Percentiles rank a stretch among this genome's conserved stretches.
Evolutionary conservation across 1,140 invertebrate genomes (phyloP).

Genomic region (Belonocnema kinseyi): DNA sequence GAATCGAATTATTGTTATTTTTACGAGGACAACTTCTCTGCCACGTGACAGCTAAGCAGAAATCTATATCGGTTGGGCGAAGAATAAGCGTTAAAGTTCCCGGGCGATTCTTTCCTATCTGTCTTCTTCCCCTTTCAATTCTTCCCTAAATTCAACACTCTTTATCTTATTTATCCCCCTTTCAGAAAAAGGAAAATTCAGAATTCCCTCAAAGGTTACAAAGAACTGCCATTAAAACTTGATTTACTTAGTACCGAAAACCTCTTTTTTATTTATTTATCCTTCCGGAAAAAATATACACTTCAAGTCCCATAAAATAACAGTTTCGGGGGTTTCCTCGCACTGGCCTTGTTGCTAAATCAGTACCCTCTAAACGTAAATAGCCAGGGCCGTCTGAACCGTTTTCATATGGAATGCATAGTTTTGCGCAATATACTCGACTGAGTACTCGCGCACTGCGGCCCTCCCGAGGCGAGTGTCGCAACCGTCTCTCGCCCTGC

Average conservation of each 20-base stretch:
- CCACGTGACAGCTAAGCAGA: slow-evolving; percentile 31
- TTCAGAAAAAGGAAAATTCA: slow-evolving; percentile 18
- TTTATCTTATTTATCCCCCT: not conserved
- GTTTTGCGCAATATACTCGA: no score
- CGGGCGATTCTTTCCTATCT: slow-evolving; percentile 26
- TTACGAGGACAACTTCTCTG: slow-evolving; percentile 43
- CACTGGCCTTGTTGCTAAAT: no score
- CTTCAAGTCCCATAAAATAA: no score
- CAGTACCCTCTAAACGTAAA: no score
- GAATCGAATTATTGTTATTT: slow-evolving; percentile 53
- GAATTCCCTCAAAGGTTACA: slow-evolving; percentile 14
- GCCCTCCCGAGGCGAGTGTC: no score
- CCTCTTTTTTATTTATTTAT: slow-evolving; percentile 41
- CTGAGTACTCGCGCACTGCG: no score
- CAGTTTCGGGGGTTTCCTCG: no score
- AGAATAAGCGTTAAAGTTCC: slow-evolving; percentile 30
- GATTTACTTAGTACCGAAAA: slow-evolving; percentile 31
- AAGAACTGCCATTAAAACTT: slow-evolving; percentile 33
- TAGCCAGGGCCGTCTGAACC: no score
- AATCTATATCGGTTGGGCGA: slow-evolving; percentile 37
- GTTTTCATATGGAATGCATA: no score
- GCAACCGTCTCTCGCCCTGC: no score
- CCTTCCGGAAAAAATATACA: not conserved
- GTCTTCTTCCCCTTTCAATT: slow-evolving; percentile 25
- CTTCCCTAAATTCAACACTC: slow-evolving; percentile 27